Base-by-base conservation (phyloP, 2,797 vertebrate genomes). In the Trichosurus vulpecula region DNA sequence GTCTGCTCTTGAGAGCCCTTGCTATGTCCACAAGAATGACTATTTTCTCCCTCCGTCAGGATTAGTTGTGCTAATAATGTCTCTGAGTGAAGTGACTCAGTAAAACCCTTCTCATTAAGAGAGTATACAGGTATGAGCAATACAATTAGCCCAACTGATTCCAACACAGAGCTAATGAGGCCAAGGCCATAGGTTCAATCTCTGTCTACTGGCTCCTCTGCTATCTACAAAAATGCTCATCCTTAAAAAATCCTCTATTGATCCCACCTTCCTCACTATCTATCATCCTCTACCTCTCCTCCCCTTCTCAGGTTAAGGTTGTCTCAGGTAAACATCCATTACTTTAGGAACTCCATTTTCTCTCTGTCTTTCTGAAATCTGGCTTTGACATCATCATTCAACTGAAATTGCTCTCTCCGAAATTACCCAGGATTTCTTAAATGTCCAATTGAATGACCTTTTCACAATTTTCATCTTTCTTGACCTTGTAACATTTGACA, bases 1-100 rank as follows among this genome's bases (percentile, higher is more conserved):
- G 96, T 93, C 66, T 8, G 31, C 92, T 95, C 96, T 97, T 91
- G 90, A 41, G 0, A 1, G 2, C 92, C 93, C 97, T 92, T 87
- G 61, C 41, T 30, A 58, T 92, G 92, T 91, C 94, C 96, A 93
- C 95, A 54, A 4, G 31, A 0, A 5, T 92, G 61, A 90, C 61
- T 96, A 94, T 95, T 96, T 97, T 97, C 96, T 94, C 66, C 95
- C 56, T 1, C 8, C 0, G 0, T 25, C 35, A 56, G 0, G n/a
- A 41, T 55, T 29, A 61, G 51, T 6, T 47, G 9, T 51, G 41
- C 74, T 87, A 51, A 87, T 87, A 87, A 51, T 87, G 74, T 87
- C 41, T 81, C 74, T 47, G 74, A 47, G 1, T 87, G 22, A 87
- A 27, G 74, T 87, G 74, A 87, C 74, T 87, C 41, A 51, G 41